phyloP scores from a whole-genome alignment of 1,140 invertebrate genomes.

The Diorhabda carinulata region DNA sequence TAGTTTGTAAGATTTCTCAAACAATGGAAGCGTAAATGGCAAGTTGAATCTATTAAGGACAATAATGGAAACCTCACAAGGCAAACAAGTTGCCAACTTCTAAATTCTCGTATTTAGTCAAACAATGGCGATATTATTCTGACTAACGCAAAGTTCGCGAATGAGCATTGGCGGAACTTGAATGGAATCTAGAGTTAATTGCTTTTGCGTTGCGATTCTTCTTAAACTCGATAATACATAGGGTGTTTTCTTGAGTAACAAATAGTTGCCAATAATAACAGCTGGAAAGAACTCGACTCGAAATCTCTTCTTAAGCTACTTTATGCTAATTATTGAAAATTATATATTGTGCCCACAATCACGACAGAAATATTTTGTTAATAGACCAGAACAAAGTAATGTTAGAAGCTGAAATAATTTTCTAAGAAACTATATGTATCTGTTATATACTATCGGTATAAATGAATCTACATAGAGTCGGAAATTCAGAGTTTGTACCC shows the following conservation, averaged over 20 bases:
- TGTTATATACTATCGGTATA: too few relatives aligned
- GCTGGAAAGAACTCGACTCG: too few relatives aligned
- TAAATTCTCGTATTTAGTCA: slow-evolving; percentile 49
- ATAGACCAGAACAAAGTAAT: too few relatives aligned
- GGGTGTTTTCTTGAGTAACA: neutral
- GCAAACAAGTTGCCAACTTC: slow-evolving; percentile 48
- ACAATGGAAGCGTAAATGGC: slow-evolving; percentile 43
- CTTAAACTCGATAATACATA: neutral
- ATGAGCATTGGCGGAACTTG: slow-evolving; percentile 12
- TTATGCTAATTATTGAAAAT: too few relatives aligned
- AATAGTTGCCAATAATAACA: too few relatives aligned
- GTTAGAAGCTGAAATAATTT: too few relatives aligned
- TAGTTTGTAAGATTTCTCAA: slow-evolving; percentile 44
- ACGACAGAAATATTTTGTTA: too few relatives aligned
- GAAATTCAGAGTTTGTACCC: too few relatives aligned
- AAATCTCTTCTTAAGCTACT: too few relatives aligned
- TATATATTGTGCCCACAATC: too few relatives aligned
- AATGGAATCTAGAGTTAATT: slow-evolving; percentile 1
- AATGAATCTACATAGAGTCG: too few relatives aligned
- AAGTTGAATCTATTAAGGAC: slow-evolving; percentile 43
- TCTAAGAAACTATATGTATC: too few relatives aligned
- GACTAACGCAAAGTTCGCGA: slow-evolving; percentile 32
- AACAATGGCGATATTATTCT: slow-evolving; percentile 46
- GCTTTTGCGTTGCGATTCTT: neutral
- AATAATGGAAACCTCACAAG: slow-evolving; percentile 46